A percentile compares a stretch with the other conserved stretches of the same genome.
phyloP scores from a whole-genome alignment of 2,888 invertebrate genomes.

The Drosophila nr. perissopoda region DNA sequence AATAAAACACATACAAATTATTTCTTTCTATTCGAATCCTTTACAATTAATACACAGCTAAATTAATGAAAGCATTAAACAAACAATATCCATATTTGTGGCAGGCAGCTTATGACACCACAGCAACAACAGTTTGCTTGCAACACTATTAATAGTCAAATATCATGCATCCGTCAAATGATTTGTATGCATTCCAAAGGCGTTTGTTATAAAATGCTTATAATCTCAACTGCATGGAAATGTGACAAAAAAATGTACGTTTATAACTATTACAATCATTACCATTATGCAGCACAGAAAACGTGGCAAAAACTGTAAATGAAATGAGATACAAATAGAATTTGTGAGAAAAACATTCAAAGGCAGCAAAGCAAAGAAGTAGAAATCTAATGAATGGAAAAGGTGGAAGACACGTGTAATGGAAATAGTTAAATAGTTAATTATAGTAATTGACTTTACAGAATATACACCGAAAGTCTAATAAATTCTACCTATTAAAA shows the following conservation, averaged over 20 bases:
- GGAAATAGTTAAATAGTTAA: too few species aligned
- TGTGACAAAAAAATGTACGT: neutral
- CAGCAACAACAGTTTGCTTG: neutral
- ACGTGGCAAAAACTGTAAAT: conserved; percentile 4
- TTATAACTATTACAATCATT: neutral
- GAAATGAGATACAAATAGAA: conserved; percentile 14
- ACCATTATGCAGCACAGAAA: neutral
- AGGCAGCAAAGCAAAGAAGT: neutral
- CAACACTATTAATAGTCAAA: conserved; percentile 5
- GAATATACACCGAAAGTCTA: neutral
- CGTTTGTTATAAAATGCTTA: conserved; percentile 8
- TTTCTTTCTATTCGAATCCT: neutral
- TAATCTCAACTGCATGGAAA: conserved; percentile 3
- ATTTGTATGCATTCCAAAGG: conserved; percentile 1
- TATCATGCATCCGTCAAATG: conserved; percentile 12
- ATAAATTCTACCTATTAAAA: too few species aligned
- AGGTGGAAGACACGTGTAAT: neutral
- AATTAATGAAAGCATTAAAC: neutral
- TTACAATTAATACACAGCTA: neutral
- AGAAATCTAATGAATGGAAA: neutral
- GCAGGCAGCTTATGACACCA: neutral
- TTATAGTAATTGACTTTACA: neutral
- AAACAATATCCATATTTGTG: neutral
- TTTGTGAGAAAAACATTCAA: conserved; percentile 1
- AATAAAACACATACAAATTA: conserved; percentile 20